Evolutionary conservation across 1,140 invertebrate genomes (phyloP).

Genomic region (Drosophila bipectinata): DNA sequence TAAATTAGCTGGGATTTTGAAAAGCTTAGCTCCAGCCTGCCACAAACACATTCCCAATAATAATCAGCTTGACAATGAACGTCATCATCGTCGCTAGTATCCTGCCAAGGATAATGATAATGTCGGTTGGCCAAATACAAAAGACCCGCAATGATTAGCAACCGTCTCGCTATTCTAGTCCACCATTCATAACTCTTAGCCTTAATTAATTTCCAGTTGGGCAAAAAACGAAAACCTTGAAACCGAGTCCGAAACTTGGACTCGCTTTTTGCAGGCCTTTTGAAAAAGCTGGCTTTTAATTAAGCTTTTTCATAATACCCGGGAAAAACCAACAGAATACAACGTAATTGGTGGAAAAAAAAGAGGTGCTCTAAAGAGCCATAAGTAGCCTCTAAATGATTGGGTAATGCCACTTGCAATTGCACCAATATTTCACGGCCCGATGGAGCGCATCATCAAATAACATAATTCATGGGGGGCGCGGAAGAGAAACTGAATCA

Average conservation of each 20-base stretch:
- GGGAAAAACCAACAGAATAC: conserved; percentile 7
- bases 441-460: conserved; percentile 69
- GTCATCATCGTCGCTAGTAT: neutral
- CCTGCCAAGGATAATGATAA: conserved; percentile 6
- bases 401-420: conserved; percentile 48
- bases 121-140: conserved; percentile 28
- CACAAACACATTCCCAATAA: conserved; percentile 28
- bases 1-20: conserved; percentile 46
- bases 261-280: conserved; percentile 15
- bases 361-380: conserved; percentile 26
- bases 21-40: conserved; percentile 38
- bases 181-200: conserved; percentile 14
- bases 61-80: conserved; percentile 7
- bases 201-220: conserved; percentile 49
- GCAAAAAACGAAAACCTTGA: conserved; percentile 51
- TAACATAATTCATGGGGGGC: conserved; percentile 24
- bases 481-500: conserved; percentile 17
- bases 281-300: conserved; percentile 61
- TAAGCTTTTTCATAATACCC: conserved; percentile 44
- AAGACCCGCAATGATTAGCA: conserved; percentile 27
- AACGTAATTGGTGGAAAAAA: conserved; percentile 16
- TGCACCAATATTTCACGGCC: conserved; percentile 67
- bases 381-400: conserved; percentile 53
- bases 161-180: neutral
- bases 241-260: conserved; percentile 40